Base-by-base conservation (phyloP, 2,113 vertebrate species). In the Passer domesticus region DNA sequence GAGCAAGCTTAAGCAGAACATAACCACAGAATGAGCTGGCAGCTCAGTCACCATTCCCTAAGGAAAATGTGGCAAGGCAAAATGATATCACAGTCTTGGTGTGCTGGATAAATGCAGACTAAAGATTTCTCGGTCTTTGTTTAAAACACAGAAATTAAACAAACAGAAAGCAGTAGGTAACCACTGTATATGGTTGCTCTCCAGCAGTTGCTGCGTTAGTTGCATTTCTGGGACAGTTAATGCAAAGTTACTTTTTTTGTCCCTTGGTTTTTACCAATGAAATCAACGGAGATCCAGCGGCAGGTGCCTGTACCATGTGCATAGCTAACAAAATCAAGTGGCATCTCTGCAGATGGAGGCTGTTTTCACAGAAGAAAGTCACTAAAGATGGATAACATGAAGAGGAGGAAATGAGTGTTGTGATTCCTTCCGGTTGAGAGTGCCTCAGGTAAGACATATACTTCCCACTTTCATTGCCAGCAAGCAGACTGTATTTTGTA, bases 331-430 rank as follows among this genome's bases (percentile, higher is more conserved):
- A 90, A 90, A 90, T 63, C 62, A 92, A 64, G 49, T 56, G 66
- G 37, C 58, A 53, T 84, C 85, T 93, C 86, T 73, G 76, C 69
- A 84, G 93, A 79, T 56, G 83, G 49, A 93, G 80, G 56, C 66
- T 92, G 83, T 90, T 96, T 72, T 87, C 93, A 72, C 4, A 84
- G 94, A 86, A 92, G 94, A 83, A 94, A 93, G 64, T 96, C 95
- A 96, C 95, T 96, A 79, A 89, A 89, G 86, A 69, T 37, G 92
- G 90, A 93, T 81, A 92, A 93, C 58, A 92, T 4, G 86, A 95
- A 96, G 88, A 95, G 83, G 88, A 96, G 41, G 64, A 93, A 94
- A 92, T 83, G 46, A 97, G 33, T 46, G 43, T n/a, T 39, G n/a
- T 50, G 73, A 73, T 81, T 82, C 46, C 53, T 87, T 49, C 39